phyloP scores from a whole-genome alignment of 2,888 invertebrate genomes.

The Eupithecia tripunctaria region DNA sequence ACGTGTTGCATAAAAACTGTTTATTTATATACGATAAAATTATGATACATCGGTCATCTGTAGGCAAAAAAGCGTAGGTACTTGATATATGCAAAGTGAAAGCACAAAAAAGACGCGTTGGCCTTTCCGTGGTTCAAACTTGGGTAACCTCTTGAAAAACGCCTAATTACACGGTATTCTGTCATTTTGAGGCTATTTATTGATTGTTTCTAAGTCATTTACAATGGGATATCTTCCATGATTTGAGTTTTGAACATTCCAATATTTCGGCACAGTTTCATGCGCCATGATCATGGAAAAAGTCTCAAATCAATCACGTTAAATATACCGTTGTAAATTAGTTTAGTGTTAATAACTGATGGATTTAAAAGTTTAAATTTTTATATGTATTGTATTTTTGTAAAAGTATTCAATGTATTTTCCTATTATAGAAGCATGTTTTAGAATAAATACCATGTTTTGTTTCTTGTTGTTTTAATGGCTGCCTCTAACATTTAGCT shows the following conservation, averaged over 20 bases:
- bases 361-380: too few species aligned
- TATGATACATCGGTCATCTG: not conserved
- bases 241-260: too few species aligned
- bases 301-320: too few species aligned
- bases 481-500: slow-evolving; percentile 68
- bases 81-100: not conserved
- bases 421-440: slow-evolving; percentile 74
- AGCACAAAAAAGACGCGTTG: not conserved
- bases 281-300: too few species aligned
- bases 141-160: not conserved
- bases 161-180: slow-evolving; percentile 12
- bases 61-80: not conserved
- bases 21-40: not conserved
- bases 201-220: too few species aligned
- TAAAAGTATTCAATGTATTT: slow-evolving; percentile 62
- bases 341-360: too few species aligned
- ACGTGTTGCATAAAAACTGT: not conserved
- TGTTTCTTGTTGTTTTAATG: slow-evolving; percentile 82
- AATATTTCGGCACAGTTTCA: too few species aligned
- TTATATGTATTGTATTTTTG: slow-evolving; percentile 54
- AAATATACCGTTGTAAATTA: too few species aligned
- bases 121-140: not conserved
- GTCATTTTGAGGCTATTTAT: slow-evolving; percentile 51
- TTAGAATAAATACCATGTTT: slow-evolving; percentile 79
- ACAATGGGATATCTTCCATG: too few species aligned